Base-by-base conservation (phyloP, 2,113 vertebrate species). In the Bufo gargarizans region DNA sequence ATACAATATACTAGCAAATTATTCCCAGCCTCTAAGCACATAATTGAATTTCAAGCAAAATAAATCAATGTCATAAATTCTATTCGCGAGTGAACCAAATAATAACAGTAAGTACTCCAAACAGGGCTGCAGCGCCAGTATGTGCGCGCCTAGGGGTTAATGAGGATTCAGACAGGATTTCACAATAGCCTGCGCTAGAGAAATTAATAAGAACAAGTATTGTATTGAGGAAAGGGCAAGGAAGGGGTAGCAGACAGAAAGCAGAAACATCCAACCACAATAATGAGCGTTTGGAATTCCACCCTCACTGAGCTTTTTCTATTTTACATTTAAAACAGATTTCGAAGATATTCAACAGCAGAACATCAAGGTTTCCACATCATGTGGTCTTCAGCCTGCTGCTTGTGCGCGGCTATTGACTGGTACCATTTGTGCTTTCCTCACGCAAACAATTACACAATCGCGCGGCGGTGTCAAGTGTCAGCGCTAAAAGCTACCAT, bases 241-340 rank as follows among this genome's bases (percentile, higher is more conserved):
- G 43, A 77, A 88, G 47, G 86, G 71, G 74, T 88, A 63, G 33
- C 78, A 88, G 79, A 82, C 86, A 61, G 87, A 61, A 77, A 63
- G 58, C 69, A 83, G 80, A 61, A 77, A 88, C 87, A 88, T 83
- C 80, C 77, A 87, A 80, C 86, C 86, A 87, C 86, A 87, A 81
- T 81, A 87, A 87, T 65, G 22, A 86, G 22, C 16, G 76, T 8
- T 45, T 19, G 76, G 85, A 78, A 86, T 87, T 67, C 50, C 77
- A 63, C 53, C 77, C 77, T 80, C 63, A 43, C 85, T 67, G 74
- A 86, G 79, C 55, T 88, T 74, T 61, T 80, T 74, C 5, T 77
- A 88, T 45, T 82, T 47, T 76, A 88, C 86, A 88, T 76, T 82
- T 77, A 47, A 77, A 88, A 82, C 80, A 88, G 69, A 77, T 88